A percentile compares a stretch with the other conserved stretches of the same genome.
Evolutionary conservation across 2,888 invertebrate species (phyloP).

Genomic region (Caenorhabditis sp.): DNA sequence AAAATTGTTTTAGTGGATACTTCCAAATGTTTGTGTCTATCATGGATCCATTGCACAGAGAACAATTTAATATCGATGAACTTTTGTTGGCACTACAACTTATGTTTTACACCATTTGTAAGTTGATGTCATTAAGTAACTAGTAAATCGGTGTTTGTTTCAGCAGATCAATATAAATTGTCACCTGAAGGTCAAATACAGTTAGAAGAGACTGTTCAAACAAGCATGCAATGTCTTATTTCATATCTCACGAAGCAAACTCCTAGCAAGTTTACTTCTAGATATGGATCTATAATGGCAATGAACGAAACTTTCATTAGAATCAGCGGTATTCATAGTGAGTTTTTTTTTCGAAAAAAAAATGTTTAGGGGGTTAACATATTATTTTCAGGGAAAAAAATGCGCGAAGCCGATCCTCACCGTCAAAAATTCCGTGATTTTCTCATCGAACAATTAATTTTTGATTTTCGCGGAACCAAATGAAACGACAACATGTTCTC

Average conservation of each 20-base stretch:
- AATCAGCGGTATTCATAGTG: constrained; percentile 16
- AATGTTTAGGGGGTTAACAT: too few relatives aligned
- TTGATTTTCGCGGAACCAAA: constrained; percentile 6
- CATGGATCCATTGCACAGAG: constrained; percentile 29
- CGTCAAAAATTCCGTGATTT: constrained; percentile 27
- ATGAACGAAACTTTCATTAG: constrained; percentile 31
- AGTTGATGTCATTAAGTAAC: neutral
- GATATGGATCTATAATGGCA: constrained; percentile 21
- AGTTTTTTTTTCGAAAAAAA: too few relatives aligned
- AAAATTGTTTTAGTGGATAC: constrained; percentile 12
- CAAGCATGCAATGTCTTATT: constrained; percentile 18
- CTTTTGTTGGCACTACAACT: constrained; percentile 25
- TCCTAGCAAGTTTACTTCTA: constrained; percentile 9
- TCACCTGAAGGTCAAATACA: constrained; percentile 9
- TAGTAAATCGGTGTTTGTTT: constrained; percentile 1
- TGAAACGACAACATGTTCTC: neutral
- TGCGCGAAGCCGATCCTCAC: constrained; percentile 16
- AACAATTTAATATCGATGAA: constrained; percentile 32
- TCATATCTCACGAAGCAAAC: constrained; percentile 13
- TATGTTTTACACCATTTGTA: constrained; percentile 30
- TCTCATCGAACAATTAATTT: constrained; percentile 28
- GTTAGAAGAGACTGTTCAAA: constrained; percentile 11
- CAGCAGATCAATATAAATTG: constrained; percentile 13
- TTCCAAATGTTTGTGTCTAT: constrained; percentile 32
- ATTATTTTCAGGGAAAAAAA: constrained; percentile 30